Base-by-base conservation (phyloP, 2,888 invertebrate species). In the Agrotis ipsilon region DNA sequence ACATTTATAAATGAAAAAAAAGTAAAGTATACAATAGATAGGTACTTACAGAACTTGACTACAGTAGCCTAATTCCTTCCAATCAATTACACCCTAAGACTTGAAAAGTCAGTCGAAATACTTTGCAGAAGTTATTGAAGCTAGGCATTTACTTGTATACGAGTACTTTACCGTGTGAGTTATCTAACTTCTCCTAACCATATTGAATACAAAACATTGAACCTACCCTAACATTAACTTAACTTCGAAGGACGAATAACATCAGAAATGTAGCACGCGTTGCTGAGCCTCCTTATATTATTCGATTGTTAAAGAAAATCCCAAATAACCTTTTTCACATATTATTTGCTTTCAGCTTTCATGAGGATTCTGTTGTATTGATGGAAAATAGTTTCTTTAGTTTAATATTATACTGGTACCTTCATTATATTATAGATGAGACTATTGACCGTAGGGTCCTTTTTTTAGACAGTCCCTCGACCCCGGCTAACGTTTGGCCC, bases 221-320 rank as follows among this genome's bases (percentile, higher is more conserved):
- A 64, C 75, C 60, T 51, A 67, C 72, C 68, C 60, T 63, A 68
- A 77, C 68, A 66, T 58, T 74, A 59, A 79, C 52, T 57, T 49
- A 32, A 57, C 51, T 58, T 74, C 32, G 61, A 58, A 78, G 74
- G 74, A 51, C 48, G 71, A 59, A 48, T 60, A 48, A 64, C 46
- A 64, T 73, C 58, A 49, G 24, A 21, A 61, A 77, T 75, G 68
- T 68, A 64, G 16, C 60, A 55, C 65, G 80, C 75, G 61, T 76
- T 32, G 45, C 45, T 57, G 61, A 64, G 55, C 52, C 58, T 65
- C n/a, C 52, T 24, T 39, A 21, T 80, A 67, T 63, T 67, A 80
- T 80, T 75, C 48, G 62, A 80, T 75, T 76, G 54, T 65, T 61
- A 48, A 52, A 65, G 21, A 39, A 74, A 74, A 58, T 80, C 65